Conservation (phyloP, 2,797 vertebrate species). For the Steatocranus sp. region DNA sequence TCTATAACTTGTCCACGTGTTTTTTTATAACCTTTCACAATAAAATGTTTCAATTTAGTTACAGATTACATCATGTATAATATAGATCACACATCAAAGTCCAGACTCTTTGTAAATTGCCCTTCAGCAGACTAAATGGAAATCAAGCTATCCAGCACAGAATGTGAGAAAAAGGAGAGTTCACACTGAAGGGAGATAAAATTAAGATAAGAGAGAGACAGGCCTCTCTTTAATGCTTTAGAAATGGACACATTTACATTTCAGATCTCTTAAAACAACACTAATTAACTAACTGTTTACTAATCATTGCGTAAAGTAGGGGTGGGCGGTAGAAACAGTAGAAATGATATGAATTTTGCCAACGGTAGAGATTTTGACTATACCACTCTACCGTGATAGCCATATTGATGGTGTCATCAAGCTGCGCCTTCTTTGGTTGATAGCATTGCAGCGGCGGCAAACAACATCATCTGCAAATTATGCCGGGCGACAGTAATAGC, state of each 20-base stretch:
- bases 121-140: background rate
- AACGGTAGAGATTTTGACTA: background rate
- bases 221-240: background rate
- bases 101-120: background rate
- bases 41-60: background rate
- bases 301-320: background rate
- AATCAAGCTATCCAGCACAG: background rate
- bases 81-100: background rate
- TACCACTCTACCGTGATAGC: background rate
- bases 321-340: background rate
- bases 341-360: background rate
- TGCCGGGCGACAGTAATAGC: background rate
- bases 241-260: background rate
- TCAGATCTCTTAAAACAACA: background rate
- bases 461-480: background rate
- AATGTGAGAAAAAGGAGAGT: background rate
- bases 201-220: background rate
- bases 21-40: background rate
- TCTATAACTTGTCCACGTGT: background rate
- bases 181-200: background rate
- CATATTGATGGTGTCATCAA: background rate
- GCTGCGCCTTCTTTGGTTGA: background rate
- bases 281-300: background rate
- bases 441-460: background rate
- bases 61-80: background rate